Evolutionary conservation across 35 echinoderm and acorn worm species (phyloP).

Genomic region (Holothuria glaberrima): DNA sequence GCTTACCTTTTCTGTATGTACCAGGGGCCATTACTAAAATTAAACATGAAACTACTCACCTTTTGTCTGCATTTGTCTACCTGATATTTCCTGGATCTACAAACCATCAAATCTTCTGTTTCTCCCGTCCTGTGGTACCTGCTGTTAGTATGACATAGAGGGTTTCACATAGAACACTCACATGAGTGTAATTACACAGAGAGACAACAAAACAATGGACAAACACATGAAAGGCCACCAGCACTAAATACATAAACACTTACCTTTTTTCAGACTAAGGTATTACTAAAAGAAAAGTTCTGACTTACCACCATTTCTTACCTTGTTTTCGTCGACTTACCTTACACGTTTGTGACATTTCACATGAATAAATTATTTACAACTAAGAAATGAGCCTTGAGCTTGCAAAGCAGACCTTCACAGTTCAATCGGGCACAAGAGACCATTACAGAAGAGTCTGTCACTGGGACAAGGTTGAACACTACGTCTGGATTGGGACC

Average conservation of each 20-base stretch:
- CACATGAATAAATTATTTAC: conserved; percentile 12
- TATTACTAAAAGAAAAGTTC: background rate
- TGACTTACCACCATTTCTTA: conserved; percentile 25
- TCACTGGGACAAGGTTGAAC: conserved; percentile 69
- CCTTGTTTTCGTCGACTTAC: conserved; percentile 1
- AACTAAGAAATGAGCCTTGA: conserved; percentile 41
- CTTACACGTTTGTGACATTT: background rate
- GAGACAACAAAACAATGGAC: background rate
- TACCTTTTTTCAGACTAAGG: conserved; percentile 36
- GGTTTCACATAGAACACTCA: conserved; percentile 29
- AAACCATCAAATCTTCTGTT: background rate
- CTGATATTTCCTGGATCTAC: too few relatives aligned
- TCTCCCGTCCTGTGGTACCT: conserved; percentile 20
- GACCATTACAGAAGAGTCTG: conserved; percentile 52
- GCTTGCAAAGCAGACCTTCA: conserved; percentile 56
- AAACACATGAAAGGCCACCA: conserved; percentile 62
- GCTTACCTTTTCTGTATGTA: too few relatives aligned
- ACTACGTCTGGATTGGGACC: conserved; percentile 57
- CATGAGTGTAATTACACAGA: conserved; percentile 23
- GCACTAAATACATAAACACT: conserved; percentile 32
- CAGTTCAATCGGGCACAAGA: conserved; percentile 36
- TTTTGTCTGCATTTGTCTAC: too few relatives aligned
- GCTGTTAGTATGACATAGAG: conserved; percentile 52
- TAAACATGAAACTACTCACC: too few relatives aligned
- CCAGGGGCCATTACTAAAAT: too few relatives aligned